Conservation (phyloP, 2,797 vertebrate species). For the Pogoniulus pusillus region DNA sequence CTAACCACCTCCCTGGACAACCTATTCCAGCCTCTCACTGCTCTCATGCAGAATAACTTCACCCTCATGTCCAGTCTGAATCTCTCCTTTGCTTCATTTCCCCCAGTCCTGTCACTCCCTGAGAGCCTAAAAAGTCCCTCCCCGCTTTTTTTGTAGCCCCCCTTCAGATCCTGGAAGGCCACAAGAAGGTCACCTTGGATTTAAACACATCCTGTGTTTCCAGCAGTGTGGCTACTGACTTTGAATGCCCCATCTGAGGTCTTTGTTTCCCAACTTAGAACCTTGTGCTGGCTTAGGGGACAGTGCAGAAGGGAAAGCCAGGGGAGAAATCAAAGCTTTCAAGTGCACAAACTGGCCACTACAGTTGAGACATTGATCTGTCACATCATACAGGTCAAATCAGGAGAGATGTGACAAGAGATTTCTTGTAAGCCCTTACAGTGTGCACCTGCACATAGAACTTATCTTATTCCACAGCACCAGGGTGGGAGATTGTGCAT, state of each 20-base stretch:
- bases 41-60: too few species aligned
- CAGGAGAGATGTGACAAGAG: constrained; percentile 35
- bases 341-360: constrained; percentile 9
- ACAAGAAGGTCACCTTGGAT: too few species aligned
- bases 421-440: not conserved
- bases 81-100: too few species aligned
- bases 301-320: not conserved
- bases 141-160: too few species aligned
- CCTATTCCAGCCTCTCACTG: too few species aligned
- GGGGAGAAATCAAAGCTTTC: constrained; percentile 2
- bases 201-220: not conserved
- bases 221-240: not conserved
- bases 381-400: constrained; percentile 33
- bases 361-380: constrained; percentile 14
- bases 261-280: not conserved
- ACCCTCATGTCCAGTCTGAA: too few species aligned
- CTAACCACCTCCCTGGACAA: too few species aligned
- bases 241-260: not conserved
- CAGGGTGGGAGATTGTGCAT: not conserved
- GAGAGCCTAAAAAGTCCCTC: too few species aligned
- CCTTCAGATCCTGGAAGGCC: too few species aligned
- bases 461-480: not conserved
- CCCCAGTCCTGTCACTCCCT: too few species aligned
- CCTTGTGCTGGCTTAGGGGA: not conserved
- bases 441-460: not conserved